Conservation (phyloP, 2,888 invertebrate species). For the Phrixothrix hirtus region DNA sequence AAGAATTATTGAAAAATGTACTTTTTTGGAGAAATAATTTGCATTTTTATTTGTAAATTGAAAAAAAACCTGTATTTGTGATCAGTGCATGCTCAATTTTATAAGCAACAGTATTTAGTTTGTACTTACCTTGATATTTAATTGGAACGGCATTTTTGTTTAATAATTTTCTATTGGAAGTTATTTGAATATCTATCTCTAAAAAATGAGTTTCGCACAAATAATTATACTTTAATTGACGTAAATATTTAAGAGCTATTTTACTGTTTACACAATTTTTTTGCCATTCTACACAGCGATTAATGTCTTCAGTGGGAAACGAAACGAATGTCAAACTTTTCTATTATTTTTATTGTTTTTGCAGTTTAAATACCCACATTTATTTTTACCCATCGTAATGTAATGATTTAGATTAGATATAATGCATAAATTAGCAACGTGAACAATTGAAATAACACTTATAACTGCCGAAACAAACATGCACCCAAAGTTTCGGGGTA, state of each 20-base stretch:
- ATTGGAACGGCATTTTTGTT: neutral
- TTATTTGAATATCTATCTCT: neutral
- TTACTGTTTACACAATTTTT: constrained; percentile 4
- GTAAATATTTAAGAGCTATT: neutral
- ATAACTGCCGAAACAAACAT: too few species aligned
- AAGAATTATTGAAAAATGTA: too few species aligned
- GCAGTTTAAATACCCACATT: constrained; percentile 4
- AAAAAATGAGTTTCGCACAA: constrained; percentile 5
- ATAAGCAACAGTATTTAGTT: too few species aligned
- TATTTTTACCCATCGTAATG: constrained; percentile 1
- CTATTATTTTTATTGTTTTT: neutral
- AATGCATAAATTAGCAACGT: too few species aligned
- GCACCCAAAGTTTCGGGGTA: too few species aligned
- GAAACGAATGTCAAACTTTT: constrained; percentile 3
- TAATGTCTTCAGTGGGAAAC: neutral
- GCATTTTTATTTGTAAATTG: too few species aligned
- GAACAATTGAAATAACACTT: too few species aligned
- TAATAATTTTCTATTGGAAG: neutral
- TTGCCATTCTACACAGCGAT: neutral
- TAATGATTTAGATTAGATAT: too few species aligned
- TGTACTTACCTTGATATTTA: constrained; percentile 3
- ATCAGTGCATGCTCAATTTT: too few species aligned
- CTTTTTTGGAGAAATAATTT: too few species aligned
- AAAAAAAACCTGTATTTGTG: too few species aligned
- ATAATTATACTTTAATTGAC: neutral